These are phyloP conservation scores for Lordiphosa mommai DNA, from an alignment of 1,140 invertebrate genomes.

Conservation along the genomic window DNA sequence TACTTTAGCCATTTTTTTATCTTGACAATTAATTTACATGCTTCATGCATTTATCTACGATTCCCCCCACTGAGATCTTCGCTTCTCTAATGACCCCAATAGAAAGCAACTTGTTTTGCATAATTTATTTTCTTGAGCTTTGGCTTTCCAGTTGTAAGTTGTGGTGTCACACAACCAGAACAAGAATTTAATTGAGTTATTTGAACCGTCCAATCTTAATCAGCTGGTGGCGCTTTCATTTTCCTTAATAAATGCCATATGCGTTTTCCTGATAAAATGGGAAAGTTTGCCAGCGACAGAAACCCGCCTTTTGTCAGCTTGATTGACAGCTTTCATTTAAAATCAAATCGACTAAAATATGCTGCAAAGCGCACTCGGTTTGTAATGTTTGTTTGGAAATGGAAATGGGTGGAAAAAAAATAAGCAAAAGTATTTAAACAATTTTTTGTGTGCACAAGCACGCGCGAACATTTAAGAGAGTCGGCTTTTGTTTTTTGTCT, in stretches of 20 bases:
- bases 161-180: conserved; percentile 33
- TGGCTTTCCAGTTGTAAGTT: conserved; percentile 33
- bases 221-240: conserved; percentile 60
- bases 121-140: conserved; percentile 41
- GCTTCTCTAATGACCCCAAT: conserved; percentile 50
- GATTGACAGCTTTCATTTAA: conserved; percentile 77
- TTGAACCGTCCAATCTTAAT: conserved; percentile 17
- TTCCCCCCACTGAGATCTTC: conserved; percentile 33
- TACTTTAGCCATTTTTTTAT: not conserved
- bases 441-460: conserved; percentile 43
- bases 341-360: conserved; percentile 68
- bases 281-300: conserved; percentile 52
- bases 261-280: conserved; percentile 69
- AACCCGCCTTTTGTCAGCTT: conserved; percentile 54
- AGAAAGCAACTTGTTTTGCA: conserved; percentile 56
- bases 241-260: conserved; percentile 42
- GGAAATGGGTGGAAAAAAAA: conserved; percentile 16
- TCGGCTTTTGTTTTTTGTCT: conserved; percentile 11
- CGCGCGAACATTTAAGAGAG: conserved; percentile 34
- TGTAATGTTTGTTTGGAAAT: conserved; percentile 18
- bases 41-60: conserved; percentile 28
- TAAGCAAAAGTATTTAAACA: conserved; percentile 61
- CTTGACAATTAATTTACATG: conserved; percentile 8
- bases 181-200: conserved; percentile 19
- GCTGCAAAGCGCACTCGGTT: conserved; percentile 19